Evolutionary conservation across 2,888 invertebrate genomes (phyloP), one percentile per base, ranked within the genome.

Genomic region (Ferrisia virgata): DNA sequence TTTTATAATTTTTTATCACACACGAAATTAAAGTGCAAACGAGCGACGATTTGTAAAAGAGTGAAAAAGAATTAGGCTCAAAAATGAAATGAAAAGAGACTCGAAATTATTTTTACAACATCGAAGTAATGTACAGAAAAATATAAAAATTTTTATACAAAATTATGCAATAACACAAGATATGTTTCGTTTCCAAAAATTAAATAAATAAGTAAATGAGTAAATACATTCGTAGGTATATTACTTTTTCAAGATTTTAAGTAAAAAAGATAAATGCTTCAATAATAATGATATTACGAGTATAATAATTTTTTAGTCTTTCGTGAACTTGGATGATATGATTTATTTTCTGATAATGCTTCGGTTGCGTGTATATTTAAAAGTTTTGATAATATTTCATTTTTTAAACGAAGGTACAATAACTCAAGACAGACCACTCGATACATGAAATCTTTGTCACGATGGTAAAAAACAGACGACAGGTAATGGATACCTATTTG

Each of bases 91-190:
- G 28, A 25, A 76, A 76, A 36, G 36, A 33, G 33, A 76, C 36
- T 76, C 36, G 72, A 76, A 76, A 76, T 13, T 76, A 28, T 28
- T 28, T 64, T 76, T 76, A 76, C 72, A 69, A 69, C 69, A 76
- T 76, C 36, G 33, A 76, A 76, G 15, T 28, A 76, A 76, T 76
- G 72, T 76, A 76, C 72, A 76, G 33, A 76, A 76, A 76, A 76
- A 76, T 36, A 15, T 76, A 76, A 76, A 76, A 64, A 76, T 18
- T 15, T 76, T 76, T 76, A 28, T 76, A 76, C 72, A 76, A 76
- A 76, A 76, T 18, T 76, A 76, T 76, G 72, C n/a, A 76, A 36
- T 36, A 76, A 76, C 72, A 76, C 72, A 76, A 76, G 72, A 76
- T 76, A 76, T 76, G 72, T 76, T 36, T 76, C 72, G 72, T 76